Base-by-base conservation (phyloP, 37 sponge, comb jelly and placozoan species). In the Ephydatia muelleri region DNA sequence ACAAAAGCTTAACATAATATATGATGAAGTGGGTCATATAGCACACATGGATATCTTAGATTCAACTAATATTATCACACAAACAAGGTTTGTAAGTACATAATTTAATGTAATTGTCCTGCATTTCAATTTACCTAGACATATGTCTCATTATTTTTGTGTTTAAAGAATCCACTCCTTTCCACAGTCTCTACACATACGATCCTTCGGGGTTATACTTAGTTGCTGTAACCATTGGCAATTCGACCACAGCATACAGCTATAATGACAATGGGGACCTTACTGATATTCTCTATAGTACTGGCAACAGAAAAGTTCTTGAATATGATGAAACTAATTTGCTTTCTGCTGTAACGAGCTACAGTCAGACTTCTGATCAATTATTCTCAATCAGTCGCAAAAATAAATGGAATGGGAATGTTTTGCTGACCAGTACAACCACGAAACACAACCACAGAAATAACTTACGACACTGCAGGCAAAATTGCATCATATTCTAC, bases 241-340 rank as follows among this genome's bases (percentile, higher is more conserved):
- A 16, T 8, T 4, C 69, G 26, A 71, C 72, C 26, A 48, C 72
- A 23, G 67, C 21, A 11, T 82, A 82, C 65, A 71, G 9, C 23
- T 82, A 82, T 30, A 82, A 39, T 71, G 49, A 70, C 9, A 47
- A 70, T 29, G 82, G 82, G 0, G 82, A 82, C 47, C 48, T 82
- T 3, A 13, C 70, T 38, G 5, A 30, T 32, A 29, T 71, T 38
- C 29, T 40, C 13, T 70, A 82, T 3, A 47, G 40, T 27, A 30
- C 82, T 23, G 72, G 73, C 2, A 32, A 82, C n/a, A 34, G 23
- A 29, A 70, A 27, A 1, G 30, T 19, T n/a, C 39, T 82, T 29
- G 25, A 34, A 25, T 82, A 82, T 32, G 65, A 82, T 70, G 47
- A 48, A 25, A 72, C 29, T 0, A 32, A 21, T 39, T 35, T 82